phyloP scores from a whole-genome alignment of 2,888 invertebrate species.

The Nezara viridula region DNA sequence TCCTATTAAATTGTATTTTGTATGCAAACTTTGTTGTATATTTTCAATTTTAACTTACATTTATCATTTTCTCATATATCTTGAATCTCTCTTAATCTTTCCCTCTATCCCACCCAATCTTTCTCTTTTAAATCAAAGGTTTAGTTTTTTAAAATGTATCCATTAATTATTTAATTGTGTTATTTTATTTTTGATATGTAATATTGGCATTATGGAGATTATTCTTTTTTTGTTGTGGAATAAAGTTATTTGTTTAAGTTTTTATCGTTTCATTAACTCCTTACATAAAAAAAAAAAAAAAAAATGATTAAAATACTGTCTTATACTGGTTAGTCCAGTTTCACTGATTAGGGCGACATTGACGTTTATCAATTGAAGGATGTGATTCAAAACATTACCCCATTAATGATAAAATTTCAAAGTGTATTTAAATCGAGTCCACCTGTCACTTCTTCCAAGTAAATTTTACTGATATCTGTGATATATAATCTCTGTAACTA shows the following conservation, averaged over 20 bases:
- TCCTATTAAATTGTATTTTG: background rate
- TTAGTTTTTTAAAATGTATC: background rate
- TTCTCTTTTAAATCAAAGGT: background rate
- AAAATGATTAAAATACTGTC: background rate
- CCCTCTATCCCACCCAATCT: background rate
- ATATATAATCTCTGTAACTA: background rate
- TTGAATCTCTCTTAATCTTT: background rate
- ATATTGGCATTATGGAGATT: conserved; percentile 57
- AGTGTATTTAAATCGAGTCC: too few species aligned
- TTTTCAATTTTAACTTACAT: background rate
- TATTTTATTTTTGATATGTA: conserved; percentile 6
- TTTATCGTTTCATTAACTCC: conserved; percentile 27
- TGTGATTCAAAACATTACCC: too few species aligned
- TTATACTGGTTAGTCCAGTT: background rate
- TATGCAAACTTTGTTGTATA: background rate
- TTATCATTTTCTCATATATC: background rate
- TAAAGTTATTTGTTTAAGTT: conserved; percentile 55
- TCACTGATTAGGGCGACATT: background rate
- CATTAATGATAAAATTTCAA: too few species aligned
- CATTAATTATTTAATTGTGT: conserved; percentile 13
- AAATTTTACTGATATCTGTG: too few species aligned
- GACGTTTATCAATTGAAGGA: background rate
- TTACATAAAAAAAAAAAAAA: background rate
- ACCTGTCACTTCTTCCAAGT: too few species aligned
- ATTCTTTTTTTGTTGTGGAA: conserved; percentile 53